Percentiles rank a stretch among this genome's conserved stretches.
These are phyloP conservation scores for Mesocentrotus franciscanus DNA, from an alignment of 53 echinoderm and acorn worm species.

Conservation along the genomic window DNA sequence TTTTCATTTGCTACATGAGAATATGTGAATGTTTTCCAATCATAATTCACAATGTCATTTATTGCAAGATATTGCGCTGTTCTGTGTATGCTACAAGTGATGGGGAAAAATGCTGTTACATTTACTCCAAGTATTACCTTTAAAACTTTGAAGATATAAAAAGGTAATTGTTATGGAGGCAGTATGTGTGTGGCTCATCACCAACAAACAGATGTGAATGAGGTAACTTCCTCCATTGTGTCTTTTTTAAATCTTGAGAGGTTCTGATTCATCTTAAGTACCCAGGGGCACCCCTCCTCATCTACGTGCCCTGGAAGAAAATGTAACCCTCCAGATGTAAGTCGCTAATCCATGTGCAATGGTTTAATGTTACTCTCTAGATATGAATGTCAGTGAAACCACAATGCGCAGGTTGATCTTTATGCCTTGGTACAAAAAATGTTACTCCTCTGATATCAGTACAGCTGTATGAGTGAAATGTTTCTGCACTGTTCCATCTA, in stretches of 20 bases:
- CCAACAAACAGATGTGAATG: background rate
- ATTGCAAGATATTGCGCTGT: background rate
- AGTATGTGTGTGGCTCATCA: background rate
- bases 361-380: background rate
- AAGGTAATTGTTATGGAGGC: background rate
- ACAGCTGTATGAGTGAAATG: no score
- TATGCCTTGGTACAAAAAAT: background rate
- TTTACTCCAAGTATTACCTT: background rate
- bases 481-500: background rate
- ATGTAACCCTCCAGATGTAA: background rate
- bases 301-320: background rate
- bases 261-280: background rate
- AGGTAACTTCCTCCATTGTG: background rate
- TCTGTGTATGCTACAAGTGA: no score
- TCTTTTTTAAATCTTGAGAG: slow-evolving; percentile 11
- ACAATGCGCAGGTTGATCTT: background rate
- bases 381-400: background rate
- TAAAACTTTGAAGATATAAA: background rate
- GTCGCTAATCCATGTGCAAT: no score
- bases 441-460: no score
- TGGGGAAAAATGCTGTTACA: background rate
- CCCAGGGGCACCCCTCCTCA: background rate
- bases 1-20: no score
- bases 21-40: background rate
- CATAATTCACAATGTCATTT: background rate